Evolutionary conservation across 2,888 invertebrate genomes (phyloP), one percentile per base, ranked within the genome.

Genomic region (Caradrina kadenii): DNA sequence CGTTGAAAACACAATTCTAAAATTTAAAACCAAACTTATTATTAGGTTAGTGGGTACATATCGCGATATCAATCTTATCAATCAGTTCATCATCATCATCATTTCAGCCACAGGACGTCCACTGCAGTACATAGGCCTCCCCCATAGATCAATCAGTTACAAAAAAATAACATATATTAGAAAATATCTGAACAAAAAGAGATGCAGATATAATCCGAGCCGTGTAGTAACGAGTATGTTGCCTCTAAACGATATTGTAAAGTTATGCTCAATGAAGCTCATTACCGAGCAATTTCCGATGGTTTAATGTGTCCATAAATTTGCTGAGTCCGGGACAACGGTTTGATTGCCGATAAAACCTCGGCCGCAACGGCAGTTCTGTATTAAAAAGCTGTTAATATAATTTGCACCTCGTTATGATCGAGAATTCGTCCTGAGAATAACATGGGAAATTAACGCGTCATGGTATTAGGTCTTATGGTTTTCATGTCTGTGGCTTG

Each of bases 301-400:
- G 82, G 69, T 81, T 89, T 91, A 89, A 90, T 90, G 90, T 86
- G 86, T 84, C 87, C 87, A 90, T 93, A 92, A 92, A 91, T 90
- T 88, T 80, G 76, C 78, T 82, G 82, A 84, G 79, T 74, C 73
- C 86, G 79, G 85, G 88, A 90, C 89, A 90, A 87, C 81, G 86
- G 82, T 89, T 92, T 92, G 89, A 93, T 92, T 87, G 87, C 86
- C 91, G 86, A 94, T 93, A 92, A 93, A 93, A 90, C 81, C 85
- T 83, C 86, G 74, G 77, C 88, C 87, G 82, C 86, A 87, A 89
- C 85, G 83, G 87, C 83, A 87, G 82, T 78, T 86, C 86, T 85
- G 86, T 89, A 89, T 92, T 90, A 91, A 91, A 91, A 87, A 77
- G 89, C 85, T 88, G 87, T 90, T 92, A 91, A 92, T 90, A 89